Percentiles rank a stretch among this genome's conserved stretches.
Conservation (phyloP, 2,797 vertebrate genomes). For the Steatocranus sp. region DNA sequence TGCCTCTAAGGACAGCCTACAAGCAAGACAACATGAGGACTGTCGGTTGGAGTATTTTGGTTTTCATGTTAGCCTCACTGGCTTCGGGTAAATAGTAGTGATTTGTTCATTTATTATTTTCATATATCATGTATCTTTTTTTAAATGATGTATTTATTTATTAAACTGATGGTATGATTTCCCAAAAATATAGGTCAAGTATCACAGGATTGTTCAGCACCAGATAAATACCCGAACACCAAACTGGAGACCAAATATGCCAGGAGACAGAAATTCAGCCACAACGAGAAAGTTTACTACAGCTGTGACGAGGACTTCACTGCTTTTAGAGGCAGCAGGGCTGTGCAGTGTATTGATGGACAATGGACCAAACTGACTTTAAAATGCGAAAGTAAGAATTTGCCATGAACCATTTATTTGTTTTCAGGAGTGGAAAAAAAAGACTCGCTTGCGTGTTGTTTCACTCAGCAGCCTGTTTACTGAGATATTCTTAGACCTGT, state of each 20-base stretch:
- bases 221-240: not conserved
- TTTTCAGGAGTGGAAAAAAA: not conserved
- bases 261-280: not conserved
- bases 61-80: not conserved
- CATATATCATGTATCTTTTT: not conserved
- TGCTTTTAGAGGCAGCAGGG: not conserved
- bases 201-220: conserved; percentile 16
- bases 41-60: not conserved
- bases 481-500: not conserved
- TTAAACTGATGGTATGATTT: not conserved
- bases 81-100: conserved; percentile 36
- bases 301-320: conserved; percentile 28
- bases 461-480: not conserved
- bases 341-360: conserved; percentile 27
- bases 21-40: not conserved
- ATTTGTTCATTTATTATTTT: not conserved
- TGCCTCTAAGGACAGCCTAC: not conserved
- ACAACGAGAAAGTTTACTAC: conserved; percentile 29
- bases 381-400: conserved; percentile 63
- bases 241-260: not conserved
- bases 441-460: not conserved
- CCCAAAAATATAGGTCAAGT: conserved; percentile 1
- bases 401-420: not conserved
- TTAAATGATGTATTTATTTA: not conserved
- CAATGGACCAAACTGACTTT: conserved; percentile 53